These are phyloP conservation scores for Potamilus streckersoni DNA, from an alignment of 1,140 invertebrate genomes.

Conservation along the genomic window DNA sequence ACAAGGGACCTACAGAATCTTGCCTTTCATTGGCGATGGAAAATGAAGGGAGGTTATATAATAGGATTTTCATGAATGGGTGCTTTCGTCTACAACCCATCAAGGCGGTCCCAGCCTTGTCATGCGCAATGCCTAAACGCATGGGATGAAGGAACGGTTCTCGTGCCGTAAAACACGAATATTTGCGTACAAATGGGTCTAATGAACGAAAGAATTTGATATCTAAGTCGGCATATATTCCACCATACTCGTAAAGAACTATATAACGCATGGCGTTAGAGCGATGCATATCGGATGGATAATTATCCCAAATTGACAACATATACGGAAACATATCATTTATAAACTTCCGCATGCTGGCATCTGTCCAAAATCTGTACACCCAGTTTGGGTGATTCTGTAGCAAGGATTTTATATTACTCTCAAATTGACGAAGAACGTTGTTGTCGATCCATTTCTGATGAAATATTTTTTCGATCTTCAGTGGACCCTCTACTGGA, in stretches of 20 bases:
- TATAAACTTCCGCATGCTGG: slow-evolving; percentile 42
- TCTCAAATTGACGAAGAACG: slow-evolving; percentile 41
- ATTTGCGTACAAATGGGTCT: slow-evolving; percentile 34
- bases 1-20: slow-evolving; percentile 56
- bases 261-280: slow-evolving; percentile 53
- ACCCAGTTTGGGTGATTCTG: slow-evolving; percentile 45
- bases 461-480: slow-evolving; percentile 57
- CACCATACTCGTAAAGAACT: slow-evolving; percentile 54
- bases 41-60: slow-evolving; percentile 45
- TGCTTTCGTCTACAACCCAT: slow-evolving; percentile 52
- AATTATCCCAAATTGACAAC: slow-evolving; percentile 43
- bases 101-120: slow-evolving; percentile 54
- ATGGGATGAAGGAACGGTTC: slow-evolving; percentile 54
- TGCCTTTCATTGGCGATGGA: slow-evolving; percentile 50
- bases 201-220: slow-evolving; percentile 47
- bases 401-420: slow-evolving; percentile 49
- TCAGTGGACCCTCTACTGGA: slow-evolving; percentile 27
- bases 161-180: slow-evolving; percentile 50
- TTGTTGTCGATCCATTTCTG: slow-evolving; percentile 54
- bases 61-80: slow-evolving; percentile 49
- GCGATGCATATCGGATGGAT: slow-evolving; percentile 40
- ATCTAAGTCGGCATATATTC: slow-evolving; percentile 57
- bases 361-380: slow-evolving; percentile 59
- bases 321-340: slow-evolving; percentile 41
- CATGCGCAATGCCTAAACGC: slow-evolving; percentile 44